These are phyloP conservation scores for Chymomyza caudatula DNA, from an alignment of 2,888 invertebrate genomes.

Conservation along the genomic window DNA sequence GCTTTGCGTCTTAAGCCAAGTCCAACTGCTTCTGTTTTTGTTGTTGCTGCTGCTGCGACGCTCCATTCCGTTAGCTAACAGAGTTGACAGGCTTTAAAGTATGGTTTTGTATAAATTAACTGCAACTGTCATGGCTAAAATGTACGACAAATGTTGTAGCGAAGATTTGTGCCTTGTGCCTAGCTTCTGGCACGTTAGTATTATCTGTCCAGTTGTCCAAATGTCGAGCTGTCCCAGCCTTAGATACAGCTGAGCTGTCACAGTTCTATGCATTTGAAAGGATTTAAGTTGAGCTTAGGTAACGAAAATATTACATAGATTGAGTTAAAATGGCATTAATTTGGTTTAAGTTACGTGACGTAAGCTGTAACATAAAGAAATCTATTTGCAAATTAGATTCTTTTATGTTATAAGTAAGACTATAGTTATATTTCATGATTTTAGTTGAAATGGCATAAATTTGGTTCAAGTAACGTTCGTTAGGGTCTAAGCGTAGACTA, in stretches of 20 bases:
- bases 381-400: not conserved
- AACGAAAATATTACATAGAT: not conserved
- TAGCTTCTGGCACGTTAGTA: not conserved
- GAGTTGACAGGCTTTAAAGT: conserved; percentile 12
- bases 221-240: not conserved
- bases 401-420: not conserved
- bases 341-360: not conserved
- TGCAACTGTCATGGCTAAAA: conserved; percentile 29
- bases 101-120: conserved; percentile 49
- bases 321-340: not conserved
- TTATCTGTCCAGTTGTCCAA: not conserved
- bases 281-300: not conserved
- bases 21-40: not conserved
- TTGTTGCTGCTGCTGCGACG: not conserved
- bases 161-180: not conserved
- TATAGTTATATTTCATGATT: too few relatives aligned
- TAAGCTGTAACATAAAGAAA: not conserved
- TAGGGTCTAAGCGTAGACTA: too few relatives aligned
- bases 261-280: not conserved
- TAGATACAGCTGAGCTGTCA: not conserved
- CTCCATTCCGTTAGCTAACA: not conserved
- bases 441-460: too few relatives aligned
- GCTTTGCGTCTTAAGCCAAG: not conserved
- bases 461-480: too few relatives aligned
- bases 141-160: conserved; percentile 29